A percentile compares a stretch with the other conserved stretches of the same genome.
These are phyloP conservation scores for Ptilorrhoa leucosticta DNA, from an alignment of 2,113 vertebrate species.

Conservation along the genomic window DNA sequence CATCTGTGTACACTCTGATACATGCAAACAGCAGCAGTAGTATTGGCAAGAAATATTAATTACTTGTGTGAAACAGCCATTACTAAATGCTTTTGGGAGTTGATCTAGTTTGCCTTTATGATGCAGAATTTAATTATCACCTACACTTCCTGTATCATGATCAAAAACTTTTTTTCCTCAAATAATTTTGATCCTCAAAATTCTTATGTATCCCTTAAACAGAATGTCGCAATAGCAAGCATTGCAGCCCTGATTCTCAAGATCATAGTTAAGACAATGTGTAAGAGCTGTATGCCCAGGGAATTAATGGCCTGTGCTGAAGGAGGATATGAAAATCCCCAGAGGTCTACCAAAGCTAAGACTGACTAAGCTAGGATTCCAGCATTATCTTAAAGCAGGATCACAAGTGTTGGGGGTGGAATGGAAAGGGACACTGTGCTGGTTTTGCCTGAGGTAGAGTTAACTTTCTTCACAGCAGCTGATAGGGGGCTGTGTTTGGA, in stretches of 20 bases:
- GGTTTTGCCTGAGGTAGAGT: background rate
- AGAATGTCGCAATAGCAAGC: background rate
- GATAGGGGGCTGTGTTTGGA: background rate
- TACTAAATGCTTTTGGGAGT: background rate
- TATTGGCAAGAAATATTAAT: background rate
- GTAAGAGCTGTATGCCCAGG: background rate
- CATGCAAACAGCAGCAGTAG: background rate
- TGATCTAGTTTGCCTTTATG: background rate
- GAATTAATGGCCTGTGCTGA: background rate
- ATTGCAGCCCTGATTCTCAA: background rate
- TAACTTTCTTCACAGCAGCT: background rate
- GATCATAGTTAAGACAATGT: background rate
- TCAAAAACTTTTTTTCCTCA: background rate
- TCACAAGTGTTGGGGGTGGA: background rate
- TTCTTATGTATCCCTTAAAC: background rate
- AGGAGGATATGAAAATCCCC: background rate
- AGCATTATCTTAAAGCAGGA: background rate
- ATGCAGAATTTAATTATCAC: background rate
- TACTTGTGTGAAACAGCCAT: background rate
- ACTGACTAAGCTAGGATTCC: background rate
- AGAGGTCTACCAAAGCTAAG: background rate
- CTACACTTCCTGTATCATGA: background rate
- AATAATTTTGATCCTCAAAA: background rate
- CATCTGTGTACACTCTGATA: background rate
- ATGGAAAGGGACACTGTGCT: background rate